Base-by-base conservation (phyloP, 1,140 invertebrate genomes). In the Aleiodes sp. region DNA sequence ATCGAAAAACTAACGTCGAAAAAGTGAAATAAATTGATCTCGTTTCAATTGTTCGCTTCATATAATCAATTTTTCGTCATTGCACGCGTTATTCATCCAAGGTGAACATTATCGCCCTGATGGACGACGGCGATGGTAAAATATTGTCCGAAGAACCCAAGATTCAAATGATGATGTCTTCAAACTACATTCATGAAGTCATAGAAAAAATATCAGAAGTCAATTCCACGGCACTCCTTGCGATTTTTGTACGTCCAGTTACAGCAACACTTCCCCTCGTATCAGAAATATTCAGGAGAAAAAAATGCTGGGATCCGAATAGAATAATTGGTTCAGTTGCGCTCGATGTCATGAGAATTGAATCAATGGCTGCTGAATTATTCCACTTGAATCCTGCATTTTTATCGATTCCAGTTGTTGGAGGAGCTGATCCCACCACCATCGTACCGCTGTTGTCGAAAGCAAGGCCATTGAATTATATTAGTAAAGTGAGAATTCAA, bases 351-450 rank as follows among this genome's bases (percentile, higher is more conserved):
- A 82, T 81, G 80, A 64, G 78, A 60, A 78, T 81, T 52, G 75
- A 82, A 60, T 70, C 75, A 12, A 72, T 74, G 16, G 68, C 78
- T 35, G 80, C 80, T 2, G 60, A 74, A 52, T 69, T 82, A 6
- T 70, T 82, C 16, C 71, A 77, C 62, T 69, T 85, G 29, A 73
- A 84, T 73, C 71, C 78, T n/a, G 64, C 75, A 3, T 82, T 70
- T 68, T 37, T 82, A 41, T 70, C 75, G 1, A 61, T 83, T 1
- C 81, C 83, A 29, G 61, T 84, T 39, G 71, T 75, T 3, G 83
- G 78, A 21, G 83, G 83, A 8, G 80, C 82, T n/a, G 83, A 84
- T 75, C 12, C 73, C 1, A 73, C 60, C n/a, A 80, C 80, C 4
- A 43, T 78, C 14, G 78, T 84, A 1, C 83, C 83, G 0, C 35